Base-by-base conservation (phyloP, 1,140 invertebrate genomes). In the Anastatus disparis region DNA sequence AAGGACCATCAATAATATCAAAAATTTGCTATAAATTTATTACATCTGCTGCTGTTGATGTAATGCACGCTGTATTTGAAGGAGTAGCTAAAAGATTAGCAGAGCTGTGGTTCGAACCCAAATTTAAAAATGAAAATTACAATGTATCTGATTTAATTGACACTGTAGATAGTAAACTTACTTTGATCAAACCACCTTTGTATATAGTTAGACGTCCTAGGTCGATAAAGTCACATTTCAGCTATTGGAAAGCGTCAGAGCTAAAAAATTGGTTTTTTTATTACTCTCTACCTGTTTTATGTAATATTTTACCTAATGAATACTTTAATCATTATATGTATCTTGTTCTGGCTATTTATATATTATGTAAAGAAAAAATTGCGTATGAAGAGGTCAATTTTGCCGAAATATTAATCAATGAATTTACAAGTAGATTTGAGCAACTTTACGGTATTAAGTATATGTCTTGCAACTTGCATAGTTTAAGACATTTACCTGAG, bases 181-280 rank as follows among this genome's bases (percentile, higher is more conserved):
- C n/a, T n/a, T 38, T 35, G 6, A 20, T 76, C 3, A 62, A 24
- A 44, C 76, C 75, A 12, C 71, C 75, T 15, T 61, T 62, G 15
- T 72, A 59, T 70, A 72, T 29, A 22, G 70, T n/a, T 59, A 15
- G 65, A 53, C 24, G 58, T 17, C 61, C 66, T 3, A 22, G 59
- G 29, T 68, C 68, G 2, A 71, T 74, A 12, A 35, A 26, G 29
- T 24, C 59, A 8, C 40, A 72, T 58, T 50, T 67, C 13, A 59
- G 17, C 22, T 59, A 71, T 53, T 74, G 50, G 27, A 76, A 76
- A 68, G 56, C 68, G 9, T 50, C 59, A 38, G 62, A 77, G 44
- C 62, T 71, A 22, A 64, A n/a, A n/a, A n/a, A n/a, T n/a, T n/a
- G n/a, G n/a, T n/a, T n/a, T n/a, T n/a, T n/a, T n/a, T n/a, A n/a